Conservation (phyloP, 2,797 vertebrate species). For the Clarias laeviceps region DNA sequence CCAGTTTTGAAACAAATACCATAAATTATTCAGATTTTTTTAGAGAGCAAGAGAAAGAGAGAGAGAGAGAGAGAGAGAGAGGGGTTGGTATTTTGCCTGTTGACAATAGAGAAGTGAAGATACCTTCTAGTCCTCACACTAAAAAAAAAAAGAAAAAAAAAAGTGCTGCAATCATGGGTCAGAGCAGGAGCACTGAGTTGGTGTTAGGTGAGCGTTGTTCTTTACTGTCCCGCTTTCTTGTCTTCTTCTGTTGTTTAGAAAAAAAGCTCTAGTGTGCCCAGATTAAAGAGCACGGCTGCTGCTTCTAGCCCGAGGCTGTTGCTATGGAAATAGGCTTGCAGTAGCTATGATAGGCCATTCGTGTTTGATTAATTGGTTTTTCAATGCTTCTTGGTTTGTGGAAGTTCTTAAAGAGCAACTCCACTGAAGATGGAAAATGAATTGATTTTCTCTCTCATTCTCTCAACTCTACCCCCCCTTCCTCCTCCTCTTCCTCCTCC, state of each 20-base stretch:
- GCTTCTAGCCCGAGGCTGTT: slow-evolving; percentile 78
- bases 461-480: slow-evolving; percentile 41
- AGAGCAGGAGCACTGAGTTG: slow-evolving; percentile 28
- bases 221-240: slow-evolving; percentile 58
- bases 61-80: slow-evolving; percentile 31
- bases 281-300: slow-evolving; percentile 76
- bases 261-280: slow-evolving; percentile 72
- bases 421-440: slow-evolving; percentile 78
- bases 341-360: slow-evolving; percentile 82
- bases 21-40: slow-evolving; percentile 59
- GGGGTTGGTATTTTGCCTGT: slow-evolving; percentile 34
- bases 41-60: slow-evolving; percentile 13
- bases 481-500: slow-evolving; percentile 38
- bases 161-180: slow-evolving; percentile 38
- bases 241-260: slow-evolving; percentile 77
- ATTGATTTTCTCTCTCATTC: slow-evolving; percentile 73
- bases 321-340: slow-evolving; percentile 80
- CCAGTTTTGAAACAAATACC: slow-evolving; percentile 59
- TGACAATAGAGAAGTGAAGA: slow-evolving; percentile 34
- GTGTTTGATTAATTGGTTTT: slow-evolving; percentile 87
- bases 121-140: slow-evolving; percentile 29
- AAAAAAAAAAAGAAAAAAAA: not conserved
- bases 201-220: slow-evolving; percentile 38
- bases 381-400: slow-evolving; percentile 80
- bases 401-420: slow-evolving; percentile 79